Conservation (phyloP, 2,797 vertebrate genomes). For the Gymnothorax reevesii region DNA sequence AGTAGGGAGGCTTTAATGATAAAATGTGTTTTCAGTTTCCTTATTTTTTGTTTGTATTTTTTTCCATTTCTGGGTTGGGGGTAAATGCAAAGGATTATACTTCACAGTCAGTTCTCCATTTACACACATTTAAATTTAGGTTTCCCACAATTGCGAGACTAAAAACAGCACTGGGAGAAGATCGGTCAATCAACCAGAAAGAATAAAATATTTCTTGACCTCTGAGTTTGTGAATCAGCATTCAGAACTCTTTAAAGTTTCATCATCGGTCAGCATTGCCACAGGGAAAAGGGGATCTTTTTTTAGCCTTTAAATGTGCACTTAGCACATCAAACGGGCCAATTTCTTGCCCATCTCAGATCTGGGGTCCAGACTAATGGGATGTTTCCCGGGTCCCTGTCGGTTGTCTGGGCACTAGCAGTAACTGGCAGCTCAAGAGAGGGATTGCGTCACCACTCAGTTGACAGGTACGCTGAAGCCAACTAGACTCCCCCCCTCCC, state of each 20-base stretch:
- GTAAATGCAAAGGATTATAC: no score
- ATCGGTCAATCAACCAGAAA: not conserved
- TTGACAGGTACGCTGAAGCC: not conserved
- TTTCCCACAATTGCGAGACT: not conserved
- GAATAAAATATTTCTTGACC: not conserved
- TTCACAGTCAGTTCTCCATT: no score
- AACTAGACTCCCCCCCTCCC: not conserved
- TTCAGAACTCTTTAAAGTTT: not conserved
- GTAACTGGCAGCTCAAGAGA: not conserved
- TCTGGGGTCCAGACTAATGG: not conserved
- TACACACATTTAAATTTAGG: no score
- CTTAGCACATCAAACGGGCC: not conserved
- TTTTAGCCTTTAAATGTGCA: not conserved
- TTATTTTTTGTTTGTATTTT: no score
- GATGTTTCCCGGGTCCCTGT: not conserved
- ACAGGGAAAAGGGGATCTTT: not conserved
- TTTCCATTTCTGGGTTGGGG: no score
- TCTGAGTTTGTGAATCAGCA: not conserved
- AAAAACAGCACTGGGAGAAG: not conserved
- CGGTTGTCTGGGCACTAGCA: not conserved
- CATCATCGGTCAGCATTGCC: not conserved
- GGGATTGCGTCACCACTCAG: not conserved
- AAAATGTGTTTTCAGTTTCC: no score
- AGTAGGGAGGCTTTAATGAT: no score
- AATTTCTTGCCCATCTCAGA: not conserved